Evolutionary conservation across 2,113 vertebrate genomes (phyloP), one percentile per base, ranked within the genome.

Genomic region (Heterotis niloticus): DNA sequence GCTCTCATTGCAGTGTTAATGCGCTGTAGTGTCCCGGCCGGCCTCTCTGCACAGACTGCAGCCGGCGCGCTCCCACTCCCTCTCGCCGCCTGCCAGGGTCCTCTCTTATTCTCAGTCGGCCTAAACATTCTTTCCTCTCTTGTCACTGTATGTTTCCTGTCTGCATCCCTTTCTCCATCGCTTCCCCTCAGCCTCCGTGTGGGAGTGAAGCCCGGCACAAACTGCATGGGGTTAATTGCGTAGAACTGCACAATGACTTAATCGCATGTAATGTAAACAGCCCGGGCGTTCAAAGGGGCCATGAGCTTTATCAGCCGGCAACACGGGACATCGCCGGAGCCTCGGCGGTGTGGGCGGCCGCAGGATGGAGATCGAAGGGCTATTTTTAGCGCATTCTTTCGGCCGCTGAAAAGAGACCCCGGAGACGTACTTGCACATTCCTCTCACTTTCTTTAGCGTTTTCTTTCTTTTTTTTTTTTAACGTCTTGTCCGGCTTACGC

Each of bases 81-180:
- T 29, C 66, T 70, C 64, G 14, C 51, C 80, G 83, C 28, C 83
- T 81, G 84, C 72, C 82, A 80, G 86, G 34, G 81, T 83, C 85
- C 80, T 87, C 86, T 64, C 83, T 73, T 83, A 70, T 89, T 90
- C 89, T 89, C 87, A 88, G 89, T 82, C 85, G 83, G 82, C 83
- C 88, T 88, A 90, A 91, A 91, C 91, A 92, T 92, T 93, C 90
- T 91, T 92, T 92, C 91, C 91, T 89, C 86, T 76, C 54, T 86
- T 89, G 91, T 93, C 90, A 92, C 84, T 88, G 88, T 83, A 81
- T 82, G 83, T 86, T 88, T 89, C 86, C 86, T 82, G 90, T 91
- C 91, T 92, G 89, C 88, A 84, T 91, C 88, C 81, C 82, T 83
- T 81, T 83, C 80, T 64, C 26, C 84, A 86, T 84, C 80, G 79